A percentile compares a stretch with the other conserved stretches of the same genome.
Evolutionary conservation across 2,888 invertebrate species (phyloP).

Genomic region (Formica aserva): DNA sequence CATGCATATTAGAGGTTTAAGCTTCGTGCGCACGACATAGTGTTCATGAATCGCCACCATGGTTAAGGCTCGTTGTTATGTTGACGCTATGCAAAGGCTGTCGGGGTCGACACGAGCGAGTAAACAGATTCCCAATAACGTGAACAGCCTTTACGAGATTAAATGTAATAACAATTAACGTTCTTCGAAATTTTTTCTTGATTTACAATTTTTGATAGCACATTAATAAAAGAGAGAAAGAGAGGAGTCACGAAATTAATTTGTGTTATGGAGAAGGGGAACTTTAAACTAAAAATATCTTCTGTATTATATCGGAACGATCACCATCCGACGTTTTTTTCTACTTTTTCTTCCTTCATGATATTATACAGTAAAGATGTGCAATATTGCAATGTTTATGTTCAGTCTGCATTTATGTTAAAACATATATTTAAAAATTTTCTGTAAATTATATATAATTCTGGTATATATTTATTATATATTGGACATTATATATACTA

Average conservation of each 20-base stretch:
- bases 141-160: not conserved
- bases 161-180: not conserved
- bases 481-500: not conserved
- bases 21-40: not conserved
- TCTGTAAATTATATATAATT: not conserved
- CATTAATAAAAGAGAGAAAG: not conserved
- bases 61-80: constrained; percentile 6
- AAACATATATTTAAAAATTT: not conserved
- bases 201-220: not conserved
- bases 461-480: not conserved
- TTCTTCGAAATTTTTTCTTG: not conserved
- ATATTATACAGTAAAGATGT: not conserved
- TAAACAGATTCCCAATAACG: not conserved
- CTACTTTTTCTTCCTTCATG: not conserved
- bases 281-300: not conserved
- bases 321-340: not conserved
- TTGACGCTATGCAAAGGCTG: not conserved
- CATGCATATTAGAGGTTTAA: constrained; percentile 26
- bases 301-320: not conserved
- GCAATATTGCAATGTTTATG: not conserved
- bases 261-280: not conserved
- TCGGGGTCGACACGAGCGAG: not conserved
- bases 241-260: not conserved
- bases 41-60: constrained; percentile 6
- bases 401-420: not conserved